Evolutionary conservation across 2,797 vertebrate genomes (phyloP), one percentile per base, ranked within the genome.

Genomic region (Amphiprion clarkii): DNA sequence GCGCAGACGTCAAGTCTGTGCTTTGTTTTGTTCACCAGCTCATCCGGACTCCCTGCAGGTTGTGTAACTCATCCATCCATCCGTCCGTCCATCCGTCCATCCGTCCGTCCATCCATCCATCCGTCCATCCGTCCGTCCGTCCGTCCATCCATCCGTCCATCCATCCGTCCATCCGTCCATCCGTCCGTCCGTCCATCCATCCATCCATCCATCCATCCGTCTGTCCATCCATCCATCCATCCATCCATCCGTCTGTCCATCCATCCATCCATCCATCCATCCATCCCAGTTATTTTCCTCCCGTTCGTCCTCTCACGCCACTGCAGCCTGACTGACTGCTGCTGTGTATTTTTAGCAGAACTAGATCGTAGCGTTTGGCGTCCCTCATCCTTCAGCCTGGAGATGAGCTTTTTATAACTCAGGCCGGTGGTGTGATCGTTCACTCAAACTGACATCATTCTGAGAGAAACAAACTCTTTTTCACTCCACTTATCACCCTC

Each of bases 331-430:
- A 63, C 27, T 27, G 23, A 23, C 60, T 49, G 44, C 33, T 36
- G 36, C 9, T 6, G 8, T 42, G 71, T 88, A 89, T 89, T 90
- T 91, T 78, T 90, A 89, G 92, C 77, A 86, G 84, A 87, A 76
- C 72, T 81, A 84, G 85, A 87, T 85, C 78, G 84, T 85, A 82
- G 69, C 81, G 84, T 74, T 57, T 46, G 2, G 39, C 75, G 79
- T 82, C 65, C 74, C 66, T 69, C 76, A 66, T 82, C 74, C 64
- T 83, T 81, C 71, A 74, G 68, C 68, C 83, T 71, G 74, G 71
- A 87, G 82, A 86, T 55, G 66, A 67, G 66, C 57, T 84, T 82
- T 89, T 86, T 86, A 79, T 88, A 83, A 86, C 79, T 73, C 39
- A 67, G 78, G 66, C 77, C 84, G 49, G 72, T 76, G 85, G 69